Base-by-base conservation (phyloP, 23 tunicate species). In the Botrylloides violaceus region DNA sequence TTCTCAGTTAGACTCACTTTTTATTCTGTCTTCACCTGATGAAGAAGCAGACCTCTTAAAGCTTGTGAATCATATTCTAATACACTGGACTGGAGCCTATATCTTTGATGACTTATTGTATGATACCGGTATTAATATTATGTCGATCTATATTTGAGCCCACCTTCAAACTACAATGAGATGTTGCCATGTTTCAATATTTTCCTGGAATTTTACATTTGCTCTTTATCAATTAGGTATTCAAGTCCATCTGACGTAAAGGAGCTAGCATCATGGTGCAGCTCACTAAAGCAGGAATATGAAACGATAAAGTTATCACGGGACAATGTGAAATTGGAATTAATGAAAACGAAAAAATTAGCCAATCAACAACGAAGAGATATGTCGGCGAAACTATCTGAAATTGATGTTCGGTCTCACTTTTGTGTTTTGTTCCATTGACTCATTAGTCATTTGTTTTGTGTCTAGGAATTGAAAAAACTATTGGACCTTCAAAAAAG, bases 281-380 rank as follows among this genome's bases (percentile, higher is more conserved):
- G 77, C 19, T 77, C 96, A n/a, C 43, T 88, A 75, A 88, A 88
- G 71, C 96, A 88, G 65, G 96, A 88, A 68, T 88, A 59, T 65
- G 96, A 88, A 59, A 66, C 61, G 1, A 27, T 88, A 2, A 88
- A 88, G 57, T 38, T 59, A 22, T 72, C 83, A 5, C 70, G 81
- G 31, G 66, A 39, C 65, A 77, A 73, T 29, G 49, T 71, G 0
- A 73, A 58, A 31, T 31, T 27, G 26, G 84, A 88, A 38, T 32
- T 72, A 23, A 82, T 72, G 80, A 88, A 82, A 78, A 34, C 64
- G 27, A 77, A 86, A 58, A 49, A 70, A 38, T 82, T 76, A 20
- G 43, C n/a, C n/a, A n/a, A n/a, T n/a, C n/a, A n/a, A n/a, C n/a
- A n/a, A n/a, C n/a, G n/a, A n/a, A n/a, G n/a, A n/a, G n/a, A n/a